Conservation (phyloP, 2,797 vertebrate genomes). For the Pteronotus mesoamericanus region DNA sequence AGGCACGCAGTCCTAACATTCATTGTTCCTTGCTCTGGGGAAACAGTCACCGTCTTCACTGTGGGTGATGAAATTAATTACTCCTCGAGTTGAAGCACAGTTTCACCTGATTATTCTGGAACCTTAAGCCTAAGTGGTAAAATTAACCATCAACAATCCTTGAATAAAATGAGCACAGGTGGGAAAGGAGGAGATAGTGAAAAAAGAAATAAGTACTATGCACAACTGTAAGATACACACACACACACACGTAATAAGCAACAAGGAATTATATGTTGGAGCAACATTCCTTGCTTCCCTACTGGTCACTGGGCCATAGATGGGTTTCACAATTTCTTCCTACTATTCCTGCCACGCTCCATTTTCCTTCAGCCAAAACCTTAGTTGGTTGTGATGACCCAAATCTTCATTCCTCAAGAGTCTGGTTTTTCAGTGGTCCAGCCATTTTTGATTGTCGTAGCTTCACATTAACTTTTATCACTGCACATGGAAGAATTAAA, state of each 20-base stretch:
- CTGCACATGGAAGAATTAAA: not conserved
- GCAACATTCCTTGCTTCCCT: not conserved
- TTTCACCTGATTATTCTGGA: not conserved
- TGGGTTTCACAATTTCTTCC: not conserved
- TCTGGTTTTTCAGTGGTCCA: not conserved
- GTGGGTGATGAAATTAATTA: not conserved
- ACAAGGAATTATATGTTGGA: not conserved
- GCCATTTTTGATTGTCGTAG: not conserved
- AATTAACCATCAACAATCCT: not conserved
- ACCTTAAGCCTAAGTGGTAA: not conserved
- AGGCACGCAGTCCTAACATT: not conserved
- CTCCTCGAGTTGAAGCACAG: not conserved
- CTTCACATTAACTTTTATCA: not conserved
- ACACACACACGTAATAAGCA: not conserved
- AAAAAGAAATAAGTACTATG: not conserved
- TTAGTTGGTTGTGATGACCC: not conserved
- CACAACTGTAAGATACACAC: not conserved
- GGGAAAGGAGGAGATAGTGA: not conserved
- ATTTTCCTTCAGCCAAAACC: not conserved
- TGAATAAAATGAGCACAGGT: not conserved
- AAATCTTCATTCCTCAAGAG: not conserved
- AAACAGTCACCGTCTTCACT: not conserved
- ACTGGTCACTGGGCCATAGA: not conserved
- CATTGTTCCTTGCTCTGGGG: not conserved
- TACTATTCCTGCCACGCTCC: rapidly evolving